Evolutionary conservation across 2,888 invertebrate genomes (phyloP), one percentile per base, ranked within the genome.

Genomic region (Synergus laeviventris): DNA sequence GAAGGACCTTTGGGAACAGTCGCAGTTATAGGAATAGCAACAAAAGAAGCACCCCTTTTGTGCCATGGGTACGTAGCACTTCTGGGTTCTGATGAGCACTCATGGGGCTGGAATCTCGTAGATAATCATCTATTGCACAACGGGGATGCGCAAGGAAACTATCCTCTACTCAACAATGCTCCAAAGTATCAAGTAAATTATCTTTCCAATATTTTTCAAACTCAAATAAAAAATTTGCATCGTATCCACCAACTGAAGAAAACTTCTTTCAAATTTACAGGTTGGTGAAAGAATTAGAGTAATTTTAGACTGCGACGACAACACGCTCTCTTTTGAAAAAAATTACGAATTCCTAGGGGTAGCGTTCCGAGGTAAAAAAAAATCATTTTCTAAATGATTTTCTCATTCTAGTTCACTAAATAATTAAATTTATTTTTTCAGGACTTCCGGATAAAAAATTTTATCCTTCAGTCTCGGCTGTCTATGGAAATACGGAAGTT

Each of bases 81-180:
- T 78, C 92, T 99, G 81, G 99, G 99, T 42, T 96, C 97, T 7
- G 98, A 99, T 92, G 97, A 98, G 90, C 96, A 99, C 91, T 98
- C 98, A 88, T 99, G 99, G 99, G 99, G 99, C 16, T 99, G 99
- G 99, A 99, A 99, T 93, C 93, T 99, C 86, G 99, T 99, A 74
- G 99, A 99, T 92, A 99, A 99, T 93, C 95, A 97, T 92, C 94
- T 99, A 84, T 92, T 99, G 86, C 99, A 99, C 91, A 98, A 98
- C 93, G 99, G 99, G 75, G 97, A 98, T 91, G 96, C 96, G 82
- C 97, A 97, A 92, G 98, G 98, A 82, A 97, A 96, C 90, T 99
- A 97, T 92, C 98, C 99, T 60, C 92, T 97, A 80, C 92, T 98
- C 80, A 99, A 97, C 91, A 99, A 99, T 92, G 97, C 98, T 84